These are phyloP conservation scores for Copidosoma aretas DNA, from an alignment of 2,888 invertebrate species.

Conservation along the genomic window DNA sequence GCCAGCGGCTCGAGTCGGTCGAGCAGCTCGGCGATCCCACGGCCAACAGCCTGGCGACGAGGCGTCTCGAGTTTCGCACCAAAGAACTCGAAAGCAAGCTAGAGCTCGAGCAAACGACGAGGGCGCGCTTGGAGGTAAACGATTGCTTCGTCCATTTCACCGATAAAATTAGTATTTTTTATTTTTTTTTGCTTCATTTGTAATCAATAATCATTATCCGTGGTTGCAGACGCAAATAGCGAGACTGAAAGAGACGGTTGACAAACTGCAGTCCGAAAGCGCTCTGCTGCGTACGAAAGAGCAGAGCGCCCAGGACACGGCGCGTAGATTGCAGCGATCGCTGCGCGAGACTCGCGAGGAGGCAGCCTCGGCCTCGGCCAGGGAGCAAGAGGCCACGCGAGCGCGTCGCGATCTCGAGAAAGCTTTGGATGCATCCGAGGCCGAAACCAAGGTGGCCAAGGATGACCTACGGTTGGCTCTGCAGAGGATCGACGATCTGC, in stretches of 20 bases:
- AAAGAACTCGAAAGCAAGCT: conserved; percentile 90
- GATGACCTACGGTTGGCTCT: conserved; percentile 87
- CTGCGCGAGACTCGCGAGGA: conserved; percentile 81
- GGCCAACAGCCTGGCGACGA: conserved; percentile 74
- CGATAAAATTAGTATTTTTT: neutral
- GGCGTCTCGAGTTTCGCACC: conserved; percentile 82
- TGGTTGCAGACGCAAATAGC: conserved; percentile 65
- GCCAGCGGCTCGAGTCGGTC: conserved; percentile 78
- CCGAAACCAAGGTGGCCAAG: conserved; percentile 74
- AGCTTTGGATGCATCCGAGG: conserved; percentile 73
- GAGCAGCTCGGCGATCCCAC: conserved; percentile 79
- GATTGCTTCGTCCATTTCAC: neutral
- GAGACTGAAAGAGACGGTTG: conserved; percentile 76
- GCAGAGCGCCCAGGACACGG: conserved; percentile 77
- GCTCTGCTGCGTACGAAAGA: conserved; percentile 75
- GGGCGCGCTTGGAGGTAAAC: conserved; percentile 81
- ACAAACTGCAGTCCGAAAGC: conserved; percentile 76
- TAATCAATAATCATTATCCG: neutral
- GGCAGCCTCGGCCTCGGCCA: conserved; percentile 72
- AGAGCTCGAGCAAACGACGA: conserved; percentile 88
- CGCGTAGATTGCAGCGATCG: conserved; percentile 76
- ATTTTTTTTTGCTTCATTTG: neutral
- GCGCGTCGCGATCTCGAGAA: conserved; percentile 80
- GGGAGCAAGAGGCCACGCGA: conserved; percentile 77
- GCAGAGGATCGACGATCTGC: conserved; percentile 88